Percentiles rank a stretch among this genome's conserved stretches.
phyloP scores from a whole-genome alignment of 2,888 invertebrate genomes.

The Sycophila texana region DNA sequence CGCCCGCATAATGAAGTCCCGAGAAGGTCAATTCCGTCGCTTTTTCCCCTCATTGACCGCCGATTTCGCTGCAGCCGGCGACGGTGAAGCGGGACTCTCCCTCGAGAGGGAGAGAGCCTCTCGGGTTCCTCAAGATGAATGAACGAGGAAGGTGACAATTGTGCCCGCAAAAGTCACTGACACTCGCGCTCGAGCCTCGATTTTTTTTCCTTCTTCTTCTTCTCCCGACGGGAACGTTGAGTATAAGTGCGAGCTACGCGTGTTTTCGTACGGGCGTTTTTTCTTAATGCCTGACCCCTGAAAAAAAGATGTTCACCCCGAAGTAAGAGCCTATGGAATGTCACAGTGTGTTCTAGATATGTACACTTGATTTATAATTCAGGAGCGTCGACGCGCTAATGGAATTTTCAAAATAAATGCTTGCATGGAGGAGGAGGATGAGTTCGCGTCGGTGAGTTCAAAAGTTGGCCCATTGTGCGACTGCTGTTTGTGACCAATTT shows the following conservation, averaged over 20 bases:
- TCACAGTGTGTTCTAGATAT: not conserved
- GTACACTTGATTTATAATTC: slow-evolving; percentile 37
- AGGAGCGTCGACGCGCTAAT: not conserved
- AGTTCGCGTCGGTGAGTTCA: slow-evolving; percentile 37
- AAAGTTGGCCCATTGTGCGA: slow-evolving; percentile 19
- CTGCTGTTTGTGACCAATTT: slow-evolving; percentile 6
- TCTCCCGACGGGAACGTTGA: no score
- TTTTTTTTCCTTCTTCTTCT: no score
- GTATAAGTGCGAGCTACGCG: not conserved
- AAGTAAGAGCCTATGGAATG: not conserved
- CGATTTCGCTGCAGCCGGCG: slow-evolving; percentile 30
- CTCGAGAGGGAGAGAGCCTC: not conserved
- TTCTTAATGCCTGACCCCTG: slow-evolving; percentile 2
- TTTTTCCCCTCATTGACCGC: slow-evolving; percentile 11
- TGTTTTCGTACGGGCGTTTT: not conserved
- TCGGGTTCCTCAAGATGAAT: not conserved
- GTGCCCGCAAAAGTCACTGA: slow-evolving; percentile 31
- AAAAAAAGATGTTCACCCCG: no score
- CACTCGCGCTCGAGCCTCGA: not conserved
- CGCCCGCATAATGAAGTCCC: slow-evolving; percentile 43
- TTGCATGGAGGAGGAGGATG: not conserved
- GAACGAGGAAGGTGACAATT: slow-evolving; percentile 11
- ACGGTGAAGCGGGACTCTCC: not conserved
- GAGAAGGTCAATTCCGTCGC: slow-evolving; percentile 33
- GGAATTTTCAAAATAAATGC: slow-evolving; percentile 30